Evolutionary conservation across 2,888 invertebrate species (phyloP), one percentile per base, ranked within the genome.

Genomic region (Troides aeacus): DNA sequence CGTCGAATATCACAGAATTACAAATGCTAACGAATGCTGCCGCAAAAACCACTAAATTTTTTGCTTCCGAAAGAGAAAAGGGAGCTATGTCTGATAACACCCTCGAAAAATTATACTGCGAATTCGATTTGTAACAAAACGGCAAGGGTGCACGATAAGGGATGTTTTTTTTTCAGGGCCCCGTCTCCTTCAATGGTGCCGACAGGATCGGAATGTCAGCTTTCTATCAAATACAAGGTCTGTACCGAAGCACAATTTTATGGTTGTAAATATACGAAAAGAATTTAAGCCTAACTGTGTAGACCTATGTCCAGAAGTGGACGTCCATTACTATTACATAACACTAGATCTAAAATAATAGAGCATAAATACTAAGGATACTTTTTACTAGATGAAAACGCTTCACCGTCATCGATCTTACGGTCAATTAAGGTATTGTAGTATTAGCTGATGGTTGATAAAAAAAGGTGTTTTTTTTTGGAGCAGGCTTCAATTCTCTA

Each of bases 171-270:
- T 89, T 93, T 60, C 90, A 98, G 98, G 98, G 98, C 39, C 97
- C 97, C 3, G 95, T 98, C 0, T 96, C 96, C 1, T 98, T 98
- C 84, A 95, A 96, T 76, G 97, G 97, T 5, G 96, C 97, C 0
- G 98, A 98, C 86, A 94, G 98, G 67, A 95, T 97, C 72, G 97
- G 97, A 57, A 96, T 97, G 75, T 96, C 97, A 0, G 96, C 96
- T 12, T 96, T 98, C 80, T 95, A 96, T 86, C 98, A 98, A 93
- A 95, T 97, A 79, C 97, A 98, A 94, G 95, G 97, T 96, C 92
- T 88, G 84, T 63, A 24, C n/a, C 18, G 5, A 53, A 17, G 3
- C 39, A 42, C 6, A 53, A 23, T 58, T 62, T 62, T 21, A 46
- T 65, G 30, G 61, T 1, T 39, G 39, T 39, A 10, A 39, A 8